Percentiles rank a stretch among this genome's conserved stretches.
These are phyloP conservation scores for Sarcophaga subvicina DNA, from an alignment of 2,888 invertebrate species.

Conservation along the genomic window DNA sequence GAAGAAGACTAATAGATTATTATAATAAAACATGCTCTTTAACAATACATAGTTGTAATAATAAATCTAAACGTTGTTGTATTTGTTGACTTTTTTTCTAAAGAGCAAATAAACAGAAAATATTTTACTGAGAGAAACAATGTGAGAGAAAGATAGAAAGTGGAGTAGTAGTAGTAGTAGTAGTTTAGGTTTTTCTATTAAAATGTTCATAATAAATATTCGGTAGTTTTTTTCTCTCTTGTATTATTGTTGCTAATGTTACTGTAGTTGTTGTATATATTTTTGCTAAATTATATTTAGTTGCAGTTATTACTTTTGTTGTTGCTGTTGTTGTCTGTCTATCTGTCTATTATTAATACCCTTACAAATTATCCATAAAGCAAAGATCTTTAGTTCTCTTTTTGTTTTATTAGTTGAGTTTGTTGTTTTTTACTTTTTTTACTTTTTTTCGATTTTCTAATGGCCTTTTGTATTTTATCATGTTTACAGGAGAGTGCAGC, in stretches of 20 bases:
- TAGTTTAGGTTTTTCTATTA: background rate
- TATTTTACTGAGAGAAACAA: background rate
- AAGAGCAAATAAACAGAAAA: background rate
- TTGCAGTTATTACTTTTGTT: slow-evolving; percentile 23
- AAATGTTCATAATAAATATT: slow-evolving; percentile 36
- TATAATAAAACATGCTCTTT: slow-evolving; percentile 15
- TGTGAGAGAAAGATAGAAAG: background rate
- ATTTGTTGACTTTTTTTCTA: background rate
- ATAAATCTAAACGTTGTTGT: slow-evolving; percentile 8
- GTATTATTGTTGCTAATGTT: slow-evolving; percentile 17
- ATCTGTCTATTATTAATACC: background rate
- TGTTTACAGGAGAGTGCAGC: background rate
- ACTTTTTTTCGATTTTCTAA: slow-evolving; percentile 10
- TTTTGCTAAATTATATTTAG: background rate
- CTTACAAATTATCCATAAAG: slow-evolving; percentile 45
- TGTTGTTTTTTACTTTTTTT: background rate
- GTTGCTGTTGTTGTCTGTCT: slow-evolving; percentile 27
- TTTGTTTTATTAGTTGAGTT: slow-evolving; percentile 10
- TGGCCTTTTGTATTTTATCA: slow-evolving; percentile 7
- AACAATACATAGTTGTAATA: slow-evolving; percentile 27
- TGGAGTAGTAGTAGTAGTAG: background rate
- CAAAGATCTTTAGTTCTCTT: slow-evolving; percentile 13
- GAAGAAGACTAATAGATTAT: slow-evolving; percentile 25
- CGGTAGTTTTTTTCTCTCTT: slow-evolving; percentile 39
- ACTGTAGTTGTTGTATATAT: slow-evolving; percentile 24